Evolutionary conservation across 2,888 invertebrate species (phyloP).

Genomic region (Pollenia amentaria): DNA sequence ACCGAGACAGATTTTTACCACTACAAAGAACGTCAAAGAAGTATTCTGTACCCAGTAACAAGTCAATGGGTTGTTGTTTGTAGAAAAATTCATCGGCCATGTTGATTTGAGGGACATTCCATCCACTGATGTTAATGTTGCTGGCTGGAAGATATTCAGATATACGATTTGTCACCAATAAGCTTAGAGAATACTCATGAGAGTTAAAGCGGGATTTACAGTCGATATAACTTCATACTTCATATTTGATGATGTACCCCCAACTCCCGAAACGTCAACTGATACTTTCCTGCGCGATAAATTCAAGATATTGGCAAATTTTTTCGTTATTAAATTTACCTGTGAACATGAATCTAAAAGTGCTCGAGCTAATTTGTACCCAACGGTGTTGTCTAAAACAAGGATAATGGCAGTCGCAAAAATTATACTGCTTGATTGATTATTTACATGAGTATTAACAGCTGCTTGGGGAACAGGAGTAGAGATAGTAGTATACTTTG

Average conservation of each 20-base stretch:
- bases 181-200: constrained; percentile 4
- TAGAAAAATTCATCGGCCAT: neutral
- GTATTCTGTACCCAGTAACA: constrained; percentile 4
- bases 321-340: constrained; percentile 38
- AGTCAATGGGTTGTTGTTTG: constrained; percentile 13
- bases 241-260: constrained; percentile 15
- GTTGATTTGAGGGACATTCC: neutral
- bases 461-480: constrained; percentile 9
- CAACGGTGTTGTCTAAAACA: neutral
- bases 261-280: constrained; percentile 35
- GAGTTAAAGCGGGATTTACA: constrained; percentile 20
- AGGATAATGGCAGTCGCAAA: neutral
- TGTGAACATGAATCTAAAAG: constrained; percentile 29
- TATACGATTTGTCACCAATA: constrained; percentile 23
- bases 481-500: neutral
- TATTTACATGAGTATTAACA: constrained; percentile 1
- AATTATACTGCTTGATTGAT: constrained; percentile 10
- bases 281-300: constrained; percentile 22
- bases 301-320: constrained; percentile 28
- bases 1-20: constrained; percentile 14
- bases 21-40: constrained; percentile 31
- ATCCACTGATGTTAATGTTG: neutral
- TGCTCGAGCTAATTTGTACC: constrained; percentile 22
- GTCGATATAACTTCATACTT: constrained; percentile 15
- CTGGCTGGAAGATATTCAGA: constrained; percentile 14